Conservation (phyloP, 92 coral and sea anemone species). For the Pocillopora grandis region DNA sequence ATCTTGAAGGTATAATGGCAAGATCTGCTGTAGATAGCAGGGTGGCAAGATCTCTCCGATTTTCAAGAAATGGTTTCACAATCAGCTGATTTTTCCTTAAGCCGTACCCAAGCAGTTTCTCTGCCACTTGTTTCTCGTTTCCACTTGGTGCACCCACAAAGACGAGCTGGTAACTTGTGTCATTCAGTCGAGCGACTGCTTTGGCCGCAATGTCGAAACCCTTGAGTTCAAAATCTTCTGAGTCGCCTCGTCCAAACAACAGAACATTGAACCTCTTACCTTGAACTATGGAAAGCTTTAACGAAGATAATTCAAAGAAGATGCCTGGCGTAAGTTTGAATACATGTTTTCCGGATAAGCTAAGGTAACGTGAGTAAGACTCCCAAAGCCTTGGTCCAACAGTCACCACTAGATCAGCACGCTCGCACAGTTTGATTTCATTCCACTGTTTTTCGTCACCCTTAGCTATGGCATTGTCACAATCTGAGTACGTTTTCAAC, state of each 20-base stretch:
- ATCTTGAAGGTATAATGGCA: neutral
- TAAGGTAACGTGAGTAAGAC: constrained; percentile 9
- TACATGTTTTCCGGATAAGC: neutral
- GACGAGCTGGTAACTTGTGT: too few species aligned
- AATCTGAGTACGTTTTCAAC: neutral
- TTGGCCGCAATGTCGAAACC: too few species aligned
- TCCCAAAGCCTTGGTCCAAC: constrained; percentile 28
- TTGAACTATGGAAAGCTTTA: neutral
- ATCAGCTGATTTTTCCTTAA: constrained; percentile 2
- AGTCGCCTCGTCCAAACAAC: too few species aligned
- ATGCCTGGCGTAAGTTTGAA: constrained; percentile 21
- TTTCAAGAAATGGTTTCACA: neutral
- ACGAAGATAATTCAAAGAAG: neutral
- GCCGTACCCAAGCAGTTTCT: neutral
- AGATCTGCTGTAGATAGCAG: neutral
- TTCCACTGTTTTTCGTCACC: constrained; percentile 7
- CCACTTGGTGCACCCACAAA: constrained; percentile 20
- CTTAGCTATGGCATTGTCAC: neutral
- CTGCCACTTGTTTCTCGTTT: neutral
- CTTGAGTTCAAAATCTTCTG: too few species aligned
- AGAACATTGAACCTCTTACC: constrained; percentile 13
- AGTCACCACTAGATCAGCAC: constrained; percentile 39
- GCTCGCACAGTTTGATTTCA: constrained; percentile 22
- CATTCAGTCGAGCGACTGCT: too few species aligned
- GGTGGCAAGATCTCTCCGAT: neutral